These are phyloP conservation scores for Ariopsis seemanni DNA, from an alignment of 2,113 vertebrate genomes.

Conservation along the genomic window DNA sequence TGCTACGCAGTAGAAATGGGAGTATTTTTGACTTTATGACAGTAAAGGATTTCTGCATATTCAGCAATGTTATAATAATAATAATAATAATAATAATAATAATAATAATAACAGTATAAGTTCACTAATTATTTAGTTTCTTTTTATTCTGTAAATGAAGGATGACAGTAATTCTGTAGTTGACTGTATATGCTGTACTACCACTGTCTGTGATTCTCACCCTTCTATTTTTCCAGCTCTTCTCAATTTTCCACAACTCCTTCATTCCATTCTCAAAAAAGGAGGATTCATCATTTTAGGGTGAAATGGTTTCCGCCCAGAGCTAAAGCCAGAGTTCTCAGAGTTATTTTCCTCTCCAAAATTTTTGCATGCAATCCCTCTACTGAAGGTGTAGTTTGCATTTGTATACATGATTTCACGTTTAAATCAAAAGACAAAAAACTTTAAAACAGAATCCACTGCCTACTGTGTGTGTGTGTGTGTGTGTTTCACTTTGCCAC, in stretches of 20 bases:
- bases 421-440: neutral
- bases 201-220: neutral
- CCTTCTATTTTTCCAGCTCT: neutral
- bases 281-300: neutral
- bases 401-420: neutral
- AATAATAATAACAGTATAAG: too few relatives aligned
- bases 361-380: neutral
- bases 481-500: neutral
- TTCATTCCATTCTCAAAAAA: conserved; percentile 4
- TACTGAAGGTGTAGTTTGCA: neutral
- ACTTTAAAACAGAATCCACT: neutral
- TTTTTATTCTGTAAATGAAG: neutral
- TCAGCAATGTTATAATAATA: too few relatives aligned
- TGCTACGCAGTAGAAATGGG: too few relatives aligned
- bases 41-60: too few relatives aligned
- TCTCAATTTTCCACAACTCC: conserved; percentile 3
- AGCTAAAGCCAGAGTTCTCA: neutral
- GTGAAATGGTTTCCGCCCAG: neutral
- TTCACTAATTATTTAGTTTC: neutral
- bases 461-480: neutral
- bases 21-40: neutral
- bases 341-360: neutral
- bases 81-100: neutral
- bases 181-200: neutral
- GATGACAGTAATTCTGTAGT: neutral